Evolutionary conservation across 2,888 invertebrate species (phyloP).

Genomic region (Chromoteleia sp.): DNA sequence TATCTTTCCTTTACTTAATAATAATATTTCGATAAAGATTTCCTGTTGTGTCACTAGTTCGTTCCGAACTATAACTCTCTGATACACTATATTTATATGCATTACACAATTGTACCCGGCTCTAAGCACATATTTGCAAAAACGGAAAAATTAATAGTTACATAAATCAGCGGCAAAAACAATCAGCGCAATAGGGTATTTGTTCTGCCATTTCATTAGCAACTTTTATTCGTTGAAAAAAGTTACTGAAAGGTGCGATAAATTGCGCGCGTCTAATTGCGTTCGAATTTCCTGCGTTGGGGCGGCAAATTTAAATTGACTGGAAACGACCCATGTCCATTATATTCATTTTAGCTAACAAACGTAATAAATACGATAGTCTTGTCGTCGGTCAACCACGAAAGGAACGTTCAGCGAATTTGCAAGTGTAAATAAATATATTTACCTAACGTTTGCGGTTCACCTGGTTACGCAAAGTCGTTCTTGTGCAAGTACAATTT

Average conservation of each 20-base stretch:
- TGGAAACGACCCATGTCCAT: no score
- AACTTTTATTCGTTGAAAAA: neutral
- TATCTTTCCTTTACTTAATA: constrained; percentile 46
- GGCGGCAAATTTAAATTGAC: no score
- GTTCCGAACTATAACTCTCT: constrained; percentile 35
- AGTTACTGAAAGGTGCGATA: no score
- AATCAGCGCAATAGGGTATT: neutral
- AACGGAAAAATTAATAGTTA: constrained; percentile 8
- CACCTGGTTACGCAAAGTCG: constrained; percentile 51
- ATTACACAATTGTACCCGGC: constrained; percentile 43
- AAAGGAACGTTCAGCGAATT: constrained; percentile 33
- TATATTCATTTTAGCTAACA: constrained; percentile 13
- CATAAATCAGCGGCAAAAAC: neutral
- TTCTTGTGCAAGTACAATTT: constrained; percentile 56
- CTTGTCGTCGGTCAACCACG: constrained; percentile 44
- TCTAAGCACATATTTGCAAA: constrained; percentile 3
- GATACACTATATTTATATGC: constrained; percentile 27
- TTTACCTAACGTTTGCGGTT: constrained; percentile 58
- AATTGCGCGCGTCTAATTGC: neutral
- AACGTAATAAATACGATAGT: constrained; percentile 20
- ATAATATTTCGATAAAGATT: constrained; percentile 51
- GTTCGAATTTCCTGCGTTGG: neutral
- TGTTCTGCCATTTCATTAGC: neutral
- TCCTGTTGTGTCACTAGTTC: constrained; percentile 57
- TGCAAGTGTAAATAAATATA: constrained; percentile 59